Conservation (phyloP, 2,113 vertebrate genomes). For the Piaya cayana region DNA sequence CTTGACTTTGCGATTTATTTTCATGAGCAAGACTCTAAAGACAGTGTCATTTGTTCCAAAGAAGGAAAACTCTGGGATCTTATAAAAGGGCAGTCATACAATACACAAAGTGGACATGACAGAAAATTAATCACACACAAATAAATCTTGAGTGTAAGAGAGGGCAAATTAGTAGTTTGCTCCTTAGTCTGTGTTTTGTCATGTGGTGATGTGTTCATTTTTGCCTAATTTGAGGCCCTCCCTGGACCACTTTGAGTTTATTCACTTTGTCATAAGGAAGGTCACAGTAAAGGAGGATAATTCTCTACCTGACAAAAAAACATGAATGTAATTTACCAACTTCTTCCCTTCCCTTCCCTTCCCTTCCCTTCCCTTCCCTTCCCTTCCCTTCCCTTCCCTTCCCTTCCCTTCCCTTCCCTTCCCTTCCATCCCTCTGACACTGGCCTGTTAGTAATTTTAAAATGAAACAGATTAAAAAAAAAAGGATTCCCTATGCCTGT, state of each 20-base stretch:
- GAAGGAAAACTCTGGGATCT: not conserved
- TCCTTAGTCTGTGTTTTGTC: not conserved
- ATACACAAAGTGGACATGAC: not conserved
- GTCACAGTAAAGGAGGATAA: not conserved
- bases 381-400: not conserved
- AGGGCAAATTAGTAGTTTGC: not conserved
- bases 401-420: not conserved
- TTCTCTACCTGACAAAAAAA: not conserved
- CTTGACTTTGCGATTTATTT: slow-evolving; percentile 31
- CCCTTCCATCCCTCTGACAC: not conserved
- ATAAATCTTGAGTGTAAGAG: not conserved
- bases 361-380: not conserved
- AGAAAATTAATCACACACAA: slow-evolving; percentile 19
- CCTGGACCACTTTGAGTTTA: not conserved
- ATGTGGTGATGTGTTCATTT: not conserved
- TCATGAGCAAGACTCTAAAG: not conserved
- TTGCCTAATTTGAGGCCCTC: not conserved
- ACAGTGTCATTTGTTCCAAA: slow-evolving; percentile 39
- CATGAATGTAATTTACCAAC: not conserved
- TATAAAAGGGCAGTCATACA: slow-evolving; percentile 4
- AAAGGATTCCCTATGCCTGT: not conserved
- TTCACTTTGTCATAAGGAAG: not conserved
- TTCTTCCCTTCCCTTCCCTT: not conserved
- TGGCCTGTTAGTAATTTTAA: not conserved
- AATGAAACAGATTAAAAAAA: not conserved